Base-by-base conservation (phyloP, 2,888 invertebrate species). In the Laothoe populi region DNA sequence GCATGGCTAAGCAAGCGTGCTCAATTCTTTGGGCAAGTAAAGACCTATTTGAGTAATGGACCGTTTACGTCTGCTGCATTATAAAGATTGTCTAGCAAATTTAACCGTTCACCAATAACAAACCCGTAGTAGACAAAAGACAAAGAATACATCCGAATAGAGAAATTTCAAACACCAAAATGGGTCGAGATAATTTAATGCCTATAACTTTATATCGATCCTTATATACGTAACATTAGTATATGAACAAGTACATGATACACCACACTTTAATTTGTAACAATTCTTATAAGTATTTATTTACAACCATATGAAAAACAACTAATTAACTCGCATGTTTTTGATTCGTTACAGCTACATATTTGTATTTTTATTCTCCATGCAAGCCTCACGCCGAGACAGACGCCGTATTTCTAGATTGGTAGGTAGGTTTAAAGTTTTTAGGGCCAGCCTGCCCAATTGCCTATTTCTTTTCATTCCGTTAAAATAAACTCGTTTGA, bases 131-230 rank as follows among this genome's bases (percentile, higher is more conserved):
- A 62, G 62, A 58, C 46, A 38, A 48, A 58, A 62, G 62, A 53
- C 53, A 49, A 60, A 53, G 42, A 53, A 42, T 42, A 60, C 60
- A 42, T 53, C 26, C 26, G 53, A 60, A 60, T 42, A 63, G 31
- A 62, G 46, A 48, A 61, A 63, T 16, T 44, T 42, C 19, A 61
- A 61, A 61, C 60, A 35, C 58, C 44, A 63, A 57, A 63, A 49
- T 61, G 35, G 57, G 31, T 59, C 23, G 16, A 48, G 44, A 24
- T 26, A 46, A 46, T 44, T 46, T 49, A 49, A 62, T 62, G 67
- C 66, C 67, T 64, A 61, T 44, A 67, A 53, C 35, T 60, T 49
- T 60, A 60, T 60, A 42, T 40, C 26, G 49, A 60, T 49, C 26
- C 53, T 26, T 60, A 60, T 26, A 60, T 60, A 60, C 38, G 49